These are phyloP conservation scores for Zygothrica quintamaculata DNA, from an alignment of 2,888 invertebrate genomes.

Conservation along the genomic window DNA sequence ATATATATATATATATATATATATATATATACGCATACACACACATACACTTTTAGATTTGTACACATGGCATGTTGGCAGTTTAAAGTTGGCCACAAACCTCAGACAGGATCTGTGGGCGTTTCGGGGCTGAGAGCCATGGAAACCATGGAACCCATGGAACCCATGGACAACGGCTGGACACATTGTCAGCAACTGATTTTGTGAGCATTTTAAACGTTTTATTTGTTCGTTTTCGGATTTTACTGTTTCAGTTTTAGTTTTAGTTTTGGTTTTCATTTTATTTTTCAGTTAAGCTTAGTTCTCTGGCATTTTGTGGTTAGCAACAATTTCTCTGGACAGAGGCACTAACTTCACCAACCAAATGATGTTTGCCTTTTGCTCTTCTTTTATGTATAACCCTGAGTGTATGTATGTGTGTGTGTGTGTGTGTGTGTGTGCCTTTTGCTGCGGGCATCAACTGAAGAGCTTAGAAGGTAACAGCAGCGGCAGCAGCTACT, in stretches of 20 bases:
- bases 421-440: conserved; percentile 8
- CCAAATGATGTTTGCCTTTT: conserved; percentile 34
- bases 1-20: conserved; percentile 23
- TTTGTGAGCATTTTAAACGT: conserved; percentile 74
- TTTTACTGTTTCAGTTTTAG: conserved; percentile 62
- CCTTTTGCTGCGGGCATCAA: conserved; percentile 43
- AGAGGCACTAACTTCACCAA: conserved; percentile 12
- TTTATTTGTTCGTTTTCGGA: conserved; percentile 69
- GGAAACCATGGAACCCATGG: not conserved
- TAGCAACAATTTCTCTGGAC: conserved; percentile 27
- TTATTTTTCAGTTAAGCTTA: conserved; percentile 59
- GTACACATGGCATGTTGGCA: conserved; percentile 52
- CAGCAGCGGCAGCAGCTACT: conserved; percentile 36
- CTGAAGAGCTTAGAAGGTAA: conserved; percentile 55
- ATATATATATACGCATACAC: conserved; percentile 20
- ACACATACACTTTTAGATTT: conserved; percentile 7
- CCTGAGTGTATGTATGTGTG: too few species aligned
- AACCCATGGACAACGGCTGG: conserved; percentile 8
- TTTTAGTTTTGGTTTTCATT: conserved; percentile 2
- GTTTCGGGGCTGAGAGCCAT: too few species aligned
- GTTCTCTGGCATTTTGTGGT: conserved; percentile 65
- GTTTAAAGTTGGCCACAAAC: conserved; percentile 74
- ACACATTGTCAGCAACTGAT: conserved; percentile 79
- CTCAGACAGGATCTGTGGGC: conserved; percentile 46
- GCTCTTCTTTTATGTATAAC: too few species aligned